A percentile compares a stretch with the other conserved stretches of the same genome.
Evolutionary conservation across 2,888 invertebrate genomes (phyloP).

Genomic region (Oxyscelio sp.): DNA sequence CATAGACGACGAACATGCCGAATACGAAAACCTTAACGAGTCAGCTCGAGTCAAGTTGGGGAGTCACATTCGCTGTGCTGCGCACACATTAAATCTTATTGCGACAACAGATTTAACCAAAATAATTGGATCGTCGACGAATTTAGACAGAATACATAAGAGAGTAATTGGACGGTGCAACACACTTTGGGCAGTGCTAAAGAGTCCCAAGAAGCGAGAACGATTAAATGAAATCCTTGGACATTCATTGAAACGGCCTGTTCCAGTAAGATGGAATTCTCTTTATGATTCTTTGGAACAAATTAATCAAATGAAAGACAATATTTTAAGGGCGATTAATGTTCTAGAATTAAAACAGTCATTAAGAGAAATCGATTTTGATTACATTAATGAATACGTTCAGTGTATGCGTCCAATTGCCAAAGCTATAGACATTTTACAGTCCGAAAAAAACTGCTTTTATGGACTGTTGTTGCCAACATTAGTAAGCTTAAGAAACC

Average conservation of each 20-base stretch:
- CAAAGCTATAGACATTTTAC: conserved; percentile 1
- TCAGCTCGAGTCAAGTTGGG: not conserved
- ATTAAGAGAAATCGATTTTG: conserved; percentile 4
- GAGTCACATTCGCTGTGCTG: not conserved
- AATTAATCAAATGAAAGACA: not conserved
- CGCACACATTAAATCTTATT: conserved; percentile 14
- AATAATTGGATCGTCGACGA: not conserved
- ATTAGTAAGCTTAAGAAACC: conserved; percentile 10
- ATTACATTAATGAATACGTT: conserved; percentile 18
- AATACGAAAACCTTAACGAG: too few relatives aligned
- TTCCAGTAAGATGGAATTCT: not conserved
- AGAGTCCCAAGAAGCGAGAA: conserved; percentile 2
- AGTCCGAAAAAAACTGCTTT: conserved; percentile 10
- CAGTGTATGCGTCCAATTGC: conserved; percentile 8
- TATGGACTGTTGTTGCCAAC: conserved; percentile 16
- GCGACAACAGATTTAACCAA: conserved; percentile 1
- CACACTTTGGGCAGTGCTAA: not conserved
- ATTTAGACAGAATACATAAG: not conserved
- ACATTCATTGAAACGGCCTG: not conserved
- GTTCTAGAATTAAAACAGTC: not conserved
- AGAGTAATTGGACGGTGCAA: not conserved
- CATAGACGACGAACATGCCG: too few relatives aligned
- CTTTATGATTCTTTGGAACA: not conserved
- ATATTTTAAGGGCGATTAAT: not conserved
- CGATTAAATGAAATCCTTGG: not conserved